Evolutionary conservation across 2,797 vertebrate genomes (phyloP).

Genomic region (Poecilia velifera): DNA sequence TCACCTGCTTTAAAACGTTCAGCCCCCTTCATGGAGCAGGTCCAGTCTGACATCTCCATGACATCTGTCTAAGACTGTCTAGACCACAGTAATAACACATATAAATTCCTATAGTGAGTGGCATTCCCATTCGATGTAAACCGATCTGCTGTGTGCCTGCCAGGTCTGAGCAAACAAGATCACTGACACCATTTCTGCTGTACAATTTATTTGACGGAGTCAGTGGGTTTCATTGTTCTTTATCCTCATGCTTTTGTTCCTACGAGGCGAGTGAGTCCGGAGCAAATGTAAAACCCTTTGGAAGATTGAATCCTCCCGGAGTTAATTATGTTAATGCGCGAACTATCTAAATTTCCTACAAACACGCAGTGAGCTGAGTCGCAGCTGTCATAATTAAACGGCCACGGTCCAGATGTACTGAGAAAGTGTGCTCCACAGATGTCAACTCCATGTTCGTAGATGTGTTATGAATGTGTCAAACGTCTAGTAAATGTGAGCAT

Average conservation of each 20-base stretch:
- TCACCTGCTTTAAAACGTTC: slow-evolving; percentile 39
- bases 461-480: slow-evolving; percentile 70
- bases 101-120: slow-evolving; percentile 73
- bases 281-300: background rate
- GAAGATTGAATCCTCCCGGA: slow-evolving; percentile 3
- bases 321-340: background rate
- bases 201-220: slow-evolving; percentile 51
- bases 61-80: slow-evolving; percentile 71
- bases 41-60: slow-evolving; percentile 66
- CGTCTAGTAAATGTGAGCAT: slow-evolving; percentile 60
- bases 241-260: slow-evolving; percentile 27
- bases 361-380: slow-evolving; percentile 8
- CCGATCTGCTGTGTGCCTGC: slow-evolving; percentile 63
- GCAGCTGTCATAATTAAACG: slow-evolving; percentile 56
- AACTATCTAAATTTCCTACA: slow-evolving; percentile 7
- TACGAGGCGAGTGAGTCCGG: slow-evolving; percentile 9
- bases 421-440: slow-evolving; percentile 59
- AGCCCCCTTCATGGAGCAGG: slow-evolving; percentile 49
- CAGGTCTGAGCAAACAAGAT: slow-evolving; percentile 62
- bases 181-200: slow-evolving; percentile 55
- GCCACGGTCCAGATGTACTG: slow-evolving; percentile 57
- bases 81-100: slow-evolving; percentile 75
- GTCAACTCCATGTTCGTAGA: slow-evolving; percentile 56
- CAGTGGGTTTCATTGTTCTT: slow-evolving; percentile 32
- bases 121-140: slow-evolving; percentile 77